These are phyloP conservation scores for Propithecus perrieri DNA, from an alignment of 2,797 vertebrate species.

Conservation along the genomic window DNA sequence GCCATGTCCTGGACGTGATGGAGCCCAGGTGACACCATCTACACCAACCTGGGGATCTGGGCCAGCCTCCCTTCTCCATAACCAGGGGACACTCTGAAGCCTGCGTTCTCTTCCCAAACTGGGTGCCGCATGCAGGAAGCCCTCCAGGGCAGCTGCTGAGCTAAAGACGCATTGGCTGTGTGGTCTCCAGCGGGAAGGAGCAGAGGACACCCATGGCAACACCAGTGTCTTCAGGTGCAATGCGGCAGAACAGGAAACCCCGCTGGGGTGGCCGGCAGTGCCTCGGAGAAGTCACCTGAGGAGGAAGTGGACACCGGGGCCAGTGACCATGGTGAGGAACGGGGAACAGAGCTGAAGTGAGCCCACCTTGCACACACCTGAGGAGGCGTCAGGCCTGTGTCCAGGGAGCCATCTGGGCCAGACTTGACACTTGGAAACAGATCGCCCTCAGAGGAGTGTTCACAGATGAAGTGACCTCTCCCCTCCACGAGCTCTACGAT, in stretches of 20 bases:
- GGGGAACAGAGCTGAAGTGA: accelerated
- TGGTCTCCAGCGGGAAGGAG: accelerated
- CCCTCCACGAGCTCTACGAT: accelerated
- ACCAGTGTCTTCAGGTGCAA: neutral
- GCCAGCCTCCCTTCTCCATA: neutral
- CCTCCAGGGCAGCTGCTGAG: accelerated
- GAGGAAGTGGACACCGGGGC: neutral
- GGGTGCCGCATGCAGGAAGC: accelerated
- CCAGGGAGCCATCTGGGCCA: accelerated
- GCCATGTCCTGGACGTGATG: accelerated
- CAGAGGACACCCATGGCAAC: accelerated
- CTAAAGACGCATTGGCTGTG: accelerated
- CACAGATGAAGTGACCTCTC: neutral
- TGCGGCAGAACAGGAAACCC: accelerated
- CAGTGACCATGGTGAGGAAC: neutral
- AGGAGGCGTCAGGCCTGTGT: accelerated
- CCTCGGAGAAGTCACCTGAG: accelerated
- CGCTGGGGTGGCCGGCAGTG: accelerated
- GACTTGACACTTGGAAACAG: neutral
- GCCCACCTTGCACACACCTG: neutral
- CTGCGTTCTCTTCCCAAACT: accelerated
- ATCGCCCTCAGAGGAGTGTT: neutral
- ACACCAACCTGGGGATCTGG: neutral
- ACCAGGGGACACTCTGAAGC: accelerated
- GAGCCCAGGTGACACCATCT: accelerated